phyloP scores from a whole-genome alignment of 2,797 vertebrate genomes.

The Sebastes kiyomatsui region DNA sequence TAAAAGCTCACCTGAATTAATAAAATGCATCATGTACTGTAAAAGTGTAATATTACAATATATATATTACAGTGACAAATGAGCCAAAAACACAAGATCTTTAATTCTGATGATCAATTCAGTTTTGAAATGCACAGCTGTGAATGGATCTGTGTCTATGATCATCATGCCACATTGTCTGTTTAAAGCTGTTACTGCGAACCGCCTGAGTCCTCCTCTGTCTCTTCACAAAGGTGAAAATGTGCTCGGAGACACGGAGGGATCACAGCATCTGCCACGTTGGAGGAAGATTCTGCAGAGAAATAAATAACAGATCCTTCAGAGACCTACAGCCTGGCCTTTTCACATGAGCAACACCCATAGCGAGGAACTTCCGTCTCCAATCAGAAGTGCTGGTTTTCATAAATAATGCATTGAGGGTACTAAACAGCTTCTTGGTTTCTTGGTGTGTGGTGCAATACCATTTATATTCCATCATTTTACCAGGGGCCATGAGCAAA shows the following conservation, averaged over 20 bases:
- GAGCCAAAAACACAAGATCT: neutral
- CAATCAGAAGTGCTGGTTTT: slow-evolving; percentile 4
- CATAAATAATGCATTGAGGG: slow-evolving; percentile 15
- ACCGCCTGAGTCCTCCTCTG: neutral
- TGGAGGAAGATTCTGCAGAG: neutral
- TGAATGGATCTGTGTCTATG: neutral
- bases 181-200: neutral
- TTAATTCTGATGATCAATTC: neutral
- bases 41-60: neutral
- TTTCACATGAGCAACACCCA: slow-evolving; percentile 16
- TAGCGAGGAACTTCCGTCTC: neutral
- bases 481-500: neutral
- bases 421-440: neutral
- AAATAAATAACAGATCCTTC: slow-evolving; percentile 5
- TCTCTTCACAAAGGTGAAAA: neutral
- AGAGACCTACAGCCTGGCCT: neutral
- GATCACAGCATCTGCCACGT: neutral
- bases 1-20: neutral
- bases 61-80: neutral
- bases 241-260: neutral
- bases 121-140: neutral
- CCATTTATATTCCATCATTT: neutral
- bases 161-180: neutral
- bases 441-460: neutral
- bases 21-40: neutral